phyloP scores from a whole-genome alignment of 2,797 vertebrate species.

The Halcyon chelicuti region DNA sequence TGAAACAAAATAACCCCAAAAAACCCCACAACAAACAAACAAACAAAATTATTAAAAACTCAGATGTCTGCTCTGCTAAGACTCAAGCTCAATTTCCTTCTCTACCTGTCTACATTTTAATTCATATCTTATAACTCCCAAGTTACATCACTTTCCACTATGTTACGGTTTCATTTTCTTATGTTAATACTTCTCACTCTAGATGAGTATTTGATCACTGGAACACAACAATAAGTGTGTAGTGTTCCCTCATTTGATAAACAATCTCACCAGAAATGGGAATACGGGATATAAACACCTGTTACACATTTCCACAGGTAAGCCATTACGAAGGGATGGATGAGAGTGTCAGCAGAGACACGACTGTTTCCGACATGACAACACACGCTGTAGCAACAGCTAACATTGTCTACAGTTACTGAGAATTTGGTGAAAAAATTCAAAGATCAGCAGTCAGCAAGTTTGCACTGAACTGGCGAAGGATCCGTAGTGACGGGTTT shows the following conservation, averaged over 20 bases:
- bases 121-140: neutral
- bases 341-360: neutral
- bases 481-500: fast-evolving
- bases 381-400: fast-evolving
- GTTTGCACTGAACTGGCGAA: neutral
- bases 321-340: neutral
- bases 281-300: neutral
- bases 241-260: neutral
- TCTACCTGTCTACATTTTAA: neutral
- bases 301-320: neutral
- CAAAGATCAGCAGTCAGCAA: neutral
- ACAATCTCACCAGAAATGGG: neutral
- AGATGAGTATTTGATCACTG: neutral
- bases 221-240: neutral
- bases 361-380: fast-evolving
- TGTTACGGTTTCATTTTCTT: neutral
- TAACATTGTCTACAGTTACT: neutral
- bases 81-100: neutral
- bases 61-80: neutral
- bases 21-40: neutral
- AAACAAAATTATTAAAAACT: too few species aligned
- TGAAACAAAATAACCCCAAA: neutral
- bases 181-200: neutral
- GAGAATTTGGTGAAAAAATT: neutral
- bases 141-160: neutral